Evolutionary conservation across 2,797 vertebrate species (phyloP).

Genomic region (Urocyon cinereoargenteus): DNA sequence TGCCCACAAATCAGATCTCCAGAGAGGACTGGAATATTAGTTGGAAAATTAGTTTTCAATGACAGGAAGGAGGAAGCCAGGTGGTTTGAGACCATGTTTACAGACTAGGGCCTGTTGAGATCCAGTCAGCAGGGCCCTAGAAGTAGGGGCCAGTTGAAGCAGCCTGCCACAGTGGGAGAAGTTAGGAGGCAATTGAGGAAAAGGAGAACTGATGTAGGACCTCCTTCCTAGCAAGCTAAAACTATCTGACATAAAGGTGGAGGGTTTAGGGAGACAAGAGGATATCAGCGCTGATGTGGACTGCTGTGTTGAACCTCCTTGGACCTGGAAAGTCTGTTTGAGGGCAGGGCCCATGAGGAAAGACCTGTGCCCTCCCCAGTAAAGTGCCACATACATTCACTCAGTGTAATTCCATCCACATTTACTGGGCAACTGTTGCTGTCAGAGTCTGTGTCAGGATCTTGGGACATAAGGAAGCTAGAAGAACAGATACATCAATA

Average conservation of each 20-base stretch:
- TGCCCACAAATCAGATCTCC: neutral
- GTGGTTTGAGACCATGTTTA: neutral
- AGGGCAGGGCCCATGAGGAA: neutral
- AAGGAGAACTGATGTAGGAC: neutral
- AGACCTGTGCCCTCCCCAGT: neutral
- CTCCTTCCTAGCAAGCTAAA: neutral
- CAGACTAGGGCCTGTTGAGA: neutral
- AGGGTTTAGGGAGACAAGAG: neutral
- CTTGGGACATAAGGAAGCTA: neutral
- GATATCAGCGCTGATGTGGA: neutral
- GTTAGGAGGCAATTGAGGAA: neutral
- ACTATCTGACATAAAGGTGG: neutral
- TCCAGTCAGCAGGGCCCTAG: no score
- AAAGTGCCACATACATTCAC: neutral
- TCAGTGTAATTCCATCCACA: neutral
- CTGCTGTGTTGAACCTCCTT: neutral
- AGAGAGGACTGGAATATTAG: neutral
- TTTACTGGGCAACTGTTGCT: neutral
- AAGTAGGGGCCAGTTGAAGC: neutral
- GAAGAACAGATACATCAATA: neutral
- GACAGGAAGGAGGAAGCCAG: conserved; percentile 6
- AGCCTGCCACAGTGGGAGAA: neutral
- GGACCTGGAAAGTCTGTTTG: neutral
- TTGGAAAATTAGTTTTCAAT: conserved; percentile 58
- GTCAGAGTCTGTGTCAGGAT: neutral